Conservation (phyloP, 2,888 invertebrate genomes). For the Cremastobaeus sp. region DNA sequence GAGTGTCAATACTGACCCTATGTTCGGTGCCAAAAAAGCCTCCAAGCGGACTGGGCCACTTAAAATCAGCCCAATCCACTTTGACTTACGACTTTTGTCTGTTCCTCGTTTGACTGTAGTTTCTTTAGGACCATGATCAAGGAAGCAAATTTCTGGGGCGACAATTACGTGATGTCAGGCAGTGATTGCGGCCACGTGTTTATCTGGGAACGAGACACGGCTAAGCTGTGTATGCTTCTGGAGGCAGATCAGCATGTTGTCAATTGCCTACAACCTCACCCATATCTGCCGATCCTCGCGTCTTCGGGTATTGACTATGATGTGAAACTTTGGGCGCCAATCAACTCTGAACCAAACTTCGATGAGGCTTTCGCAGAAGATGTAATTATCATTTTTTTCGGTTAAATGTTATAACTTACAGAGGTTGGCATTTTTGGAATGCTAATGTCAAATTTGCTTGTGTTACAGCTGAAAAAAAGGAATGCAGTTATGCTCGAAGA, state of each 20-base stretch:
- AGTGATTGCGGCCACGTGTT: conserved; percentile 94
- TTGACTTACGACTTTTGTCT: conserved; percentile 58
- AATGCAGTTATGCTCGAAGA: conserved; percentile 92
- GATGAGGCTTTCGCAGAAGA: conserved; percentile 83
- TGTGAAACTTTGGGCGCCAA: conserved; percentile 89
- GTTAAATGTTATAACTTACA: background rate
- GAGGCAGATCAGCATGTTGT: conserved; percentile 91
- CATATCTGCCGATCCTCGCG: conserved; percentile 85
- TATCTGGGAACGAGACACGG: conserved; percentile 87
- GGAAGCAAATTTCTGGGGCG: conserved; percentile 91
- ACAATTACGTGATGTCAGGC: conserved; percentile 89
- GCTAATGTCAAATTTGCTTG: no score
- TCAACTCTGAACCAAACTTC: conserved; percentile 82
- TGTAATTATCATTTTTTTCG: conserved; percentile 76
- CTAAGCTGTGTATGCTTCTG: conserved; percentile 85
- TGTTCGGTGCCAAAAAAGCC: conserved; percentile 73
- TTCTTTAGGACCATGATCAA: conserved; percentile 88
- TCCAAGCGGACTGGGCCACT: conserved; percentile 76
- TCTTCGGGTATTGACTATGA: conserved; percentile 94
- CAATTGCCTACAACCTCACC: conserved; percentile 92
- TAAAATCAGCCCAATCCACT: conserved; percentile 69
- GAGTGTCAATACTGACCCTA: conserved; percentile 60
- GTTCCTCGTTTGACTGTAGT: conserved; percentile 77
- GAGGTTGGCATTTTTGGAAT: background rate
- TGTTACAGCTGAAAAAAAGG: conserved; percentile 83